phyloP scores from a whole-genome alignment of 2,113 vertebrate genomes.

The Ardeotis arabs region DNA sequence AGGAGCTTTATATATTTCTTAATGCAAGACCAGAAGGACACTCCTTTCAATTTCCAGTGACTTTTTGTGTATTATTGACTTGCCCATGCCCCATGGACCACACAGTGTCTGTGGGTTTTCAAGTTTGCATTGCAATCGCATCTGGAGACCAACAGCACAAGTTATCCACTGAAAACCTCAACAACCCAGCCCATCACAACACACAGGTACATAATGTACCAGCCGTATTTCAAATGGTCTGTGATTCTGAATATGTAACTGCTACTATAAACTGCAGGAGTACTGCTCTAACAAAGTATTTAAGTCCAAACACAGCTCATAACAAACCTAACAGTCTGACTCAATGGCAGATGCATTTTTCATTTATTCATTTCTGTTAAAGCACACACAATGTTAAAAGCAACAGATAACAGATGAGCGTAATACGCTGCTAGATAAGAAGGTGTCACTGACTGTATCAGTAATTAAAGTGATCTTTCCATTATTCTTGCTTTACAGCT shows the following conservation, averaged over 20 bases:
- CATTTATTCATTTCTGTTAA: not conserved
- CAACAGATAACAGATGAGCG: not conserved
- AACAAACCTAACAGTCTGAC: not conserved
- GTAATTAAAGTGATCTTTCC: not conserved
- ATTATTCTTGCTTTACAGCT: not conserved
- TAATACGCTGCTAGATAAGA: not conserved
- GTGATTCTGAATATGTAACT: not conserved
- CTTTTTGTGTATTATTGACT: not conserved
- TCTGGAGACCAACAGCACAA: not conserved
- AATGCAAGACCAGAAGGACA: not conserved
- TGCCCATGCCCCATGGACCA: fast-evolving
- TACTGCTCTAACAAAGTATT: not conserved
- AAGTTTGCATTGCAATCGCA: not conserved
- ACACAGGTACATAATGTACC: not conserved
- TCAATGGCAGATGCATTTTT: not conserved
- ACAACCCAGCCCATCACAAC: not conserved
- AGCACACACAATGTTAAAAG: not conserved
- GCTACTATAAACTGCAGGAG: not conserved
- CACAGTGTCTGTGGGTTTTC: not conserved
- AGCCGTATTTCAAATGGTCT: not conserved
- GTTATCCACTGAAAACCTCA: not conserved
- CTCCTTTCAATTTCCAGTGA: not conserved
- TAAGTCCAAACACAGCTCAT: not conserved
- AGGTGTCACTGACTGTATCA: not conserved
- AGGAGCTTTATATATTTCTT: not conserved